Conservation (phyloP, 1,140 invertebrate species). For the Drosophila pruinosa region DNA sequence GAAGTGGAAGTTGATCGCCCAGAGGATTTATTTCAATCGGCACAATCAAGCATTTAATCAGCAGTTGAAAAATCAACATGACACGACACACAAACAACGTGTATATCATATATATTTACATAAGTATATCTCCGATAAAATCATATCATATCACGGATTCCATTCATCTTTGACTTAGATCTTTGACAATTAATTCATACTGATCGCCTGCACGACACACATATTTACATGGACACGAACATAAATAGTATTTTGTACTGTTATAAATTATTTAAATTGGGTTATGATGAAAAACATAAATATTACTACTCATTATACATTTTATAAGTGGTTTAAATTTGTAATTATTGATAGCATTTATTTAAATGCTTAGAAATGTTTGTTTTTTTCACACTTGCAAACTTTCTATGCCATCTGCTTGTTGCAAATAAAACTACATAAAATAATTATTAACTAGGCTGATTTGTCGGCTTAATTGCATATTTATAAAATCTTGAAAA, state of each 20-base stretch:
- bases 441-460: background rate
- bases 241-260: background rate
- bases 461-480: background rate
- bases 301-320: background rate
- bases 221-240: background rate
- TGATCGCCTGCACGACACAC: background rate
- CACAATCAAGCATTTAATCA: background rate
- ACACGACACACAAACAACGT: background rate
- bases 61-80: background rate
- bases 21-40: background rate
- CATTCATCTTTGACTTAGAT: conserved; percentile 3
- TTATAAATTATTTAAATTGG: background rate
- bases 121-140: background rate
- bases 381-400: background rate
- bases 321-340: too few relatives aligned
- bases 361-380: too few relatives aligned
- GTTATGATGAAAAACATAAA: background rate
- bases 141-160: background rate
- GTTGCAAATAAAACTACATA: too few relatives aligned
- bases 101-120: background rate
- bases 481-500: background rate
- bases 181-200: background rate
- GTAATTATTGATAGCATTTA: too few relatives aligned
- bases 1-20: background rate
- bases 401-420: too few relatives aligned